phyloP scores from a whole-genome alignment of 2,113 vertebrate species.

The Tylochromis polylepis region DNA sequence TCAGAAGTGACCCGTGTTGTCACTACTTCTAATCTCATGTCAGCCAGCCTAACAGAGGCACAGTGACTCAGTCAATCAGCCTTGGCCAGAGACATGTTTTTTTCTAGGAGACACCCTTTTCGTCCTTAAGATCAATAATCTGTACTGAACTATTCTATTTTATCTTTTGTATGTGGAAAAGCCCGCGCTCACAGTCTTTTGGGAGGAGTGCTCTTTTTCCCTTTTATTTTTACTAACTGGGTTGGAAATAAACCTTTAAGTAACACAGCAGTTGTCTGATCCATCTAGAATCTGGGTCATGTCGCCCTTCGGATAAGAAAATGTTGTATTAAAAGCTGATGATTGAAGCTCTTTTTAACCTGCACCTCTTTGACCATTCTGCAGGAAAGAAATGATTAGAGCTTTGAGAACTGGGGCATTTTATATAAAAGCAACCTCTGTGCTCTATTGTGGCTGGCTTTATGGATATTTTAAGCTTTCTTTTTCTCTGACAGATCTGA shows the following conservation, averaged over 20 bases:
- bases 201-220: background rate
- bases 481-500: background rate
- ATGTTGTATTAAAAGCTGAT: background rate
- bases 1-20: background rate
- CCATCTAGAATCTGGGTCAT: constrained; percentile 28
- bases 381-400: background rate
- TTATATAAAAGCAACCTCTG: background rate
- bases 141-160: no score
- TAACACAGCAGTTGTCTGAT: constrained; percentile 9
- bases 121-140: background rate
- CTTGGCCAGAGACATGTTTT: background rate
- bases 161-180: background rate
- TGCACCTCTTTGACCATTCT: background rate
- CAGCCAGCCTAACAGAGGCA: background rate
- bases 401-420: background rate
- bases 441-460: background rate
- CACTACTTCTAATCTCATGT: background rate
- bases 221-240: constrained; percentile 44
- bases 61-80: background rate
- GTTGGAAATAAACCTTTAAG: constrained; percentile 53
- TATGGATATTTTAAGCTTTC: background rate
- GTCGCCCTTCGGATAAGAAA: background rate
- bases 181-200: background rate
- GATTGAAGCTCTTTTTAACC: background rate
- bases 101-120: background rate